Conservation (phyloP, 92 coral and sea anemone species). For the Micromussa lordhowensis region DNA sequence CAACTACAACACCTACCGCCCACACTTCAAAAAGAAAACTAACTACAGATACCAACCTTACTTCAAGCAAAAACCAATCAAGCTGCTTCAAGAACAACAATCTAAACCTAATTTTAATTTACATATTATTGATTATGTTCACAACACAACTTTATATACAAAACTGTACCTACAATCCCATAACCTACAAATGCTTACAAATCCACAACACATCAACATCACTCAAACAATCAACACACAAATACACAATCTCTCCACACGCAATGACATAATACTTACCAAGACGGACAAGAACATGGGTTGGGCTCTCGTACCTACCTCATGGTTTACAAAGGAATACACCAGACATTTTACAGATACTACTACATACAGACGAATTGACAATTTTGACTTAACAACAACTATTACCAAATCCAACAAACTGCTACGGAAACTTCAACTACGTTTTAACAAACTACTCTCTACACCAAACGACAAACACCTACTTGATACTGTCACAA, state of each 20-base stretch:
- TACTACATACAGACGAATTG: conserved; percentile 8
- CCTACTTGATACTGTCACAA: background rate
- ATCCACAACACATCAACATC: background rate
- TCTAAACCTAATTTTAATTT: conserved; percentile 37
- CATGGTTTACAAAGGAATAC: conserved; percentile 29
- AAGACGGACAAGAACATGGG: conserved; percentile 5
- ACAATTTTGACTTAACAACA: background rate
- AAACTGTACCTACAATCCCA: background rate
- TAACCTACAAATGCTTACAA: background rate
- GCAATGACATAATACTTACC: conserved; percentile 6
- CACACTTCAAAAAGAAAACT: background rate
- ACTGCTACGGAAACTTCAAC: background rate
- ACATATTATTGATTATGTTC: conserved; percentile 1
- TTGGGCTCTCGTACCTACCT: background rate
- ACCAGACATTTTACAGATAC: background rate
- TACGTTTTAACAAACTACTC: background rate
- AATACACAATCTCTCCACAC: background rate
- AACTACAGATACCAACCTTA: conserved; percentile 31
- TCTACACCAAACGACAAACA: background rate
- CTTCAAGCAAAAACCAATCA: conserved; percentile 1
- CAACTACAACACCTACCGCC: background rate
- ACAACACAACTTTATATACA: background rate
- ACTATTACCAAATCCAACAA: background rate
- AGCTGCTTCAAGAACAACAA: conserved; percentile 23
- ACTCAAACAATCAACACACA: background rate